Base-by-base conservation (phyloP, 2,888 invertebrate species). In the Anarsia innoxiella region DNA sequence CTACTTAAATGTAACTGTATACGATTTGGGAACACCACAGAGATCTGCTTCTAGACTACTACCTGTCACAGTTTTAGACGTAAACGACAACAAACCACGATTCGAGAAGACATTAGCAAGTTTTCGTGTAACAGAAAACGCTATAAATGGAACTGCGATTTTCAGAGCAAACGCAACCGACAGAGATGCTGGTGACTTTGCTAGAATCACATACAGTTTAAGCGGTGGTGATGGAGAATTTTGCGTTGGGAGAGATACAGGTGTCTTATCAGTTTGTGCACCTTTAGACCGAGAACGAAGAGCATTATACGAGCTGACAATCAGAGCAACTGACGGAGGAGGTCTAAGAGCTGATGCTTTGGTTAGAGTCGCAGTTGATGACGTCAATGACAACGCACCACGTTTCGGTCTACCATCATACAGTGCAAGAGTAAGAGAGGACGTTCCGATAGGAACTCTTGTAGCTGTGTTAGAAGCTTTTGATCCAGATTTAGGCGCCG, bases 311-410 rank as follows among this genome's bases (percentile, higher is more conserved):
- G 93, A 93, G 70, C 82, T 93, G 39, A 87, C 89, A 42, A 89
- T 96, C 44, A 87, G 92, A 38, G 96, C 95, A 0, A 90, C 90
- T 6, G 95, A 96, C 73, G 90, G 91, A 53, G 90, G 91, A 38
- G 88, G 91, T 32, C 82, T 95, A 31, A 89, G 90, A 46, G 91
- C 96, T 0, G 94, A 95, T 53, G 95, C 95, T 2, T 73, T 93
- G 14, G 92, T 97, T 13, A 88, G 93, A 45, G 90, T 96, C 29
- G 88, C 89, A 19, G 90, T 96, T 3, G 93, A 94, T 58, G 97
- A 98, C 72, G 91, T 96, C 33, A 97, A 97, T 75, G 97, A 94
- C 74, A 94, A 93, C 66, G 87, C 93, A 1, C 96, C 96, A 0
- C 88, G 86, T 44, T 97, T 97, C 68, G 91, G 92, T 16, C 86